Conservation (phyloP, 1,140 invertebrate genomes). For the Conus betulinus region DNA sequence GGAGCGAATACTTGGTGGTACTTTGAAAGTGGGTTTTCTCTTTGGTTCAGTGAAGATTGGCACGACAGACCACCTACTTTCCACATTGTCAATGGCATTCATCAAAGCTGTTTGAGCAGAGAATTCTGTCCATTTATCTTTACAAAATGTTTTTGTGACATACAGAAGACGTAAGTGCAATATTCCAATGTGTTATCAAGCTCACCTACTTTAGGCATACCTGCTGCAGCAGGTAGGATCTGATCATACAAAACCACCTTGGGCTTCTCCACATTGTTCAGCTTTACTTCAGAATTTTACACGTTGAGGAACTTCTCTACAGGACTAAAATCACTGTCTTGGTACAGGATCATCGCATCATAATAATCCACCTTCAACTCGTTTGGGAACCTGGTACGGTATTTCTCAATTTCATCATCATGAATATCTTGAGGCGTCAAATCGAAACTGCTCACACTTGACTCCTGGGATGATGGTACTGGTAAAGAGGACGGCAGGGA, state of each 20-base stretch:
- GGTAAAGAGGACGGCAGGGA: neutral
- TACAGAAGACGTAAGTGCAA: slow-evolving; percentile 22
- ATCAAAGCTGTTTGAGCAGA: neutral
- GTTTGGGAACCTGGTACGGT: neutral
- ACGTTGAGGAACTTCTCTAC: neutral
- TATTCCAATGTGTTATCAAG: neutral
- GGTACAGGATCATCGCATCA: slow-evolving; percentile 20
- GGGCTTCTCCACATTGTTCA: neutral
- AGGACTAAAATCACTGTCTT: neutral
- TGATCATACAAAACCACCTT: slow-evolving; percentile 2
- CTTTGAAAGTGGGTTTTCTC: neutral
- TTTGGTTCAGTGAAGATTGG: slow-evolving; percentile 27
- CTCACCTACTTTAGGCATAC: neutral
- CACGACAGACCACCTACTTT: slow-evolving; percentile 6
- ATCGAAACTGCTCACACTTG: neutral
- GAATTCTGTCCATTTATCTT: slow-evolving; percentile 14
- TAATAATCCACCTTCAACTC: neutral
- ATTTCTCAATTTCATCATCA: slow-evolving; percentile 5
- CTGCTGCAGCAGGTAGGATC: neutral
- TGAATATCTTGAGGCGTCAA: neutral
- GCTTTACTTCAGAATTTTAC: neutral
- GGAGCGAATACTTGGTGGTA: slow-evolving; percentile 4
- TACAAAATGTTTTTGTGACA: neutral
- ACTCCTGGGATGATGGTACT: neutral
- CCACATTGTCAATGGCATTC: neutral